Evolutionary conservation across 2,113 vertebrate genomes (phyloP).

Genomic region (Ardeotis arabs): DNA sequence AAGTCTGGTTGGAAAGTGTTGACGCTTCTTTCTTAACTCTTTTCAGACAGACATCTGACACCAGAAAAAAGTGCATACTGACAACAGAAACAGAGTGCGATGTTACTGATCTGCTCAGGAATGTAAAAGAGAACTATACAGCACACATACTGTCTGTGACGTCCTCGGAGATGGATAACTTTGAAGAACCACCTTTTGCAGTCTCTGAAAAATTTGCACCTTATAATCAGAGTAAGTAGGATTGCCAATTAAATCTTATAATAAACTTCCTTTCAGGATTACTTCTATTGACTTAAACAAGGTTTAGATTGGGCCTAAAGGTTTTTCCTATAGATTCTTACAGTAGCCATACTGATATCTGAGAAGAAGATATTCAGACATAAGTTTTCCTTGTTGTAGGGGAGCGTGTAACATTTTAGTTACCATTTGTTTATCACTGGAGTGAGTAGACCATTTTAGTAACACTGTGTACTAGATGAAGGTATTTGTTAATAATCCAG

Average conservation of each 20-base stretch:
- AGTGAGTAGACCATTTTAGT: neutral
- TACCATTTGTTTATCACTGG: neutral
- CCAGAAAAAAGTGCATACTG: slow-evolving; percentile 75
- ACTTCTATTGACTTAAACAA: neutral
- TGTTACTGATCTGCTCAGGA: slow-evolving; percentile 74
- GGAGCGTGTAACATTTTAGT: neutral
- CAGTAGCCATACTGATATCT: neutral
- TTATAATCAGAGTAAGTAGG: slow-evolving; percentile 86
- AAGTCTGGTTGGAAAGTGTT: neutral
- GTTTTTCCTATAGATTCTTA: neutral
- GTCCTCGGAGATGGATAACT: neutral
- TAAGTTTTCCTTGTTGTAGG: neutral
- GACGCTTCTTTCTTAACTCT: neutral
- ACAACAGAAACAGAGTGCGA: slow-evolving; percentile 81
- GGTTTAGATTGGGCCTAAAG: neutral
- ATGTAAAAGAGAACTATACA: slow-evolving; percentile 73
- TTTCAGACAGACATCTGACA: slow-evolving; percentile 64
- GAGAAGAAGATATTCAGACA: neutral
- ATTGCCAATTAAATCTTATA: neutral
- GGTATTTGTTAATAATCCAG: neutral
- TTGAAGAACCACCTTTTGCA: slow-evolving; percentile 68
- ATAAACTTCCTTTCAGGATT: neutral
- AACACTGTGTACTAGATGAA: neutral
- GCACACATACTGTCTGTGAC: slow-evolving; percentile 79
- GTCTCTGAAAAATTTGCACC: slow-evolving; percentile 81